Evolutionary conservation across 2,888 invertebrate species (phyloP).

Genomic region (Rhorus exstirpatorius): DNA sequence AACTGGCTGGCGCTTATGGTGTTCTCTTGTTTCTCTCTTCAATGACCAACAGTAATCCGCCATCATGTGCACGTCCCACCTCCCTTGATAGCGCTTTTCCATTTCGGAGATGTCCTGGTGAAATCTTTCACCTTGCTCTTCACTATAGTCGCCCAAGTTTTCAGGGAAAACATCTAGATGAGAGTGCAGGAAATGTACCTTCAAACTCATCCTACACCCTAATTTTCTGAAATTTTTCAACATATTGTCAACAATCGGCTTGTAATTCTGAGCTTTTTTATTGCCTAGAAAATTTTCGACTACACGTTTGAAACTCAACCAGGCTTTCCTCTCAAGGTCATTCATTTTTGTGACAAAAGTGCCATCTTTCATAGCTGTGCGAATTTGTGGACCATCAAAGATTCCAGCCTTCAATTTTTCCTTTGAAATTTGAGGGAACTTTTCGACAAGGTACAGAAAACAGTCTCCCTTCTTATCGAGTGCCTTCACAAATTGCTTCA

Average conservation of each 20-base stretch:
- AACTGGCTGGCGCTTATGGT: neutral
- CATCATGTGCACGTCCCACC: slow-evolving; percentile 70
- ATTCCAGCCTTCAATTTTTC: slow-evolving; percentile 66
- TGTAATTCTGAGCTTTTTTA: slow-evolving; percentile 2
- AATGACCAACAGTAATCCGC: slow-evolving; percentile 79
- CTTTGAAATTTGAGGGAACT: slow-evolving; percentile 54
- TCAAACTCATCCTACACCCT: slow-evolving; percentile 31
- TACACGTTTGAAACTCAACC: slow-evolving; percentile 28
- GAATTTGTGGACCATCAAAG: slow-evolving; percentile 62
- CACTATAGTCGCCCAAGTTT: slow-evolving; percentile 30
- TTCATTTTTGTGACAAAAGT: slow-evolving; percentile 42
- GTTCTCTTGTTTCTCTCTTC: slow-evolving; percentile 20
- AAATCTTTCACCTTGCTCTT: slow-evolving; percentile 32
- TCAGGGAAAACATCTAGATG: slow-evolving; percentile 22
- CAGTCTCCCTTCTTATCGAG: slow-evolving; percentile 35
- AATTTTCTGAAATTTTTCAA: slow-evolving; percentile 11
- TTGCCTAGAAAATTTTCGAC: slow-evolving; percentile 19
- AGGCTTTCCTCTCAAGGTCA: neutral
- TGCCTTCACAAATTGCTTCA: slow-evolving; percentile 75
- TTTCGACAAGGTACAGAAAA: slow-evolving; percentile 45
- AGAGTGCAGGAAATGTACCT: slow-evolving; percentile 31
- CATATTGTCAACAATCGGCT: neutral
- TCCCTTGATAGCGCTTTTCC: slow-evolving; percentile 18
- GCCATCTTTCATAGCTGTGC: slow-evolving; percentile 47
- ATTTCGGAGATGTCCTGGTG: slow-evolving; percentile 29